Percentiles rank a stretch among this genome's conserved stretches.
phyloP scores from a whole-genome alignment of 2,888 invertebrate genomes.

The Lycaena phlaeas region DNA sequence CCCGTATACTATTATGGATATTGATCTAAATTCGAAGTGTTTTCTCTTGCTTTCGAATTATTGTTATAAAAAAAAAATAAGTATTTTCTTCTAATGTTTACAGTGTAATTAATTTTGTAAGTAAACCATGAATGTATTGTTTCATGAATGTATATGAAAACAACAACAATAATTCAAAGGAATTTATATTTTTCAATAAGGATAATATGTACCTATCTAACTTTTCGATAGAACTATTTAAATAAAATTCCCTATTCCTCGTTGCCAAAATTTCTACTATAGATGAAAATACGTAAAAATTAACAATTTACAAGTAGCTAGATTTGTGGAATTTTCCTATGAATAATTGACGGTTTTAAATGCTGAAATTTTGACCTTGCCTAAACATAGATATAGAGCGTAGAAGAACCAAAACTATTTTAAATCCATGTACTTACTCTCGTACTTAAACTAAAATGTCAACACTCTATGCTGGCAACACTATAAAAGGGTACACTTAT shows the following conservation, averaged over 20 bases:
- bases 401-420: slow-evolving; percentile 53
- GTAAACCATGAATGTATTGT: background rate
- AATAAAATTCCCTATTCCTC: slow-evolving; percentile 37
- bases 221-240: slow-evolving; percentile 38
- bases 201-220: slow-evolving; percentile 31
- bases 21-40: slow-evolving; percentile 1
- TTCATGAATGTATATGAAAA: background rate
- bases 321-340: slow-evolving; percentile 43
- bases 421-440: slow-evolving; percentile 38
- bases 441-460: slow-evolving; percentile 21
- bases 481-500: slow-evolving; percentile 1
- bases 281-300: slow-evolving; percentile 52
- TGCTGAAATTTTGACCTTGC: slow-evolving; percentile 33
- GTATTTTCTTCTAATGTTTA: no score
- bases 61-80: no score
- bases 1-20: slow-evolving; percentile 1
- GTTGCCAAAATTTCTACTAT: slow-evolving; percentile 61
- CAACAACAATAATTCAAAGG: slow-evolving; percentile 41
- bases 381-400: slow-evolving; percentile 34
- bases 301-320: slow-evolving; percentile 60
- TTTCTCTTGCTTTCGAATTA: background rate
- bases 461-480: slow-evolving; percentile 5
- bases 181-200: slow-evolving; percentile 56
- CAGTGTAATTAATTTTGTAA: background rate
- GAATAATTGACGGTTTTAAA: slow-evolving; percentile 26